Evolutionary conservation across 1,140 invertebrate genomes (phyloP).

Genomic region (Brachionus manjavacas): DNA sequence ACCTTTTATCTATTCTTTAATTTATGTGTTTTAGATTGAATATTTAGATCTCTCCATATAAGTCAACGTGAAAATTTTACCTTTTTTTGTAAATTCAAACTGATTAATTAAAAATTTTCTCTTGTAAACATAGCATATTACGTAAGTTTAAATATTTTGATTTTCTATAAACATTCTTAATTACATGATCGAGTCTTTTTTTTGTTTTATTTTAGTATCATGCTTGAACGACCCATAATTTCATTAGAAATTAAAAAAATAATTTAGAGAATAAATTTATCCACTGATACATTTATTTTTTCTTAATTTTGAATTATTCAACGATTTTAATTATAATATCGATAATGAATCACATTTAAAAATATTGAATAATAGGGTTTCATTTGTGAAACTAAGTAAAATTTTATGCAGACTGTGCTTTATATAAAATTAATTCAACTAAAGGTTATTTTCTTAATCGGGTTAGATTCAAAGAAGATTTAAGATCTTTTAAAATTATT

Average conservation of each 20-base stretch:
- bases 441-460: not conserved
- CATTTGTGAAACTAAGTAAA: not conserved
- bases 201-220: too few species aligned
- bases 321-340: not conserved
- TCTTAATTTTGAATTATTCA: not conserved
- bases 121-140: not conserved
- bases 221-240: too few species aligned
- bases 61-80: not conserved
- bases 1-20: not conserved
- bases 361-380: not conserved
- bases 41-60: not conserved
- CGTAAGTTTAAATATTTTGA: not conserved
- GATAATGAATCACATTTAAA: not conserved
- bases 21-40: not conserved
- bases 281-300: not conserved
- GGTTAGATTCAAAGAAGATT: too few species aligned
- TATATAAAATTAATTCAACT: too few species aligned
- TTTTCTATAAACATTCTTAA: not conserved
- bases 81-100: not conserved
- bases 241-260: too few species aligned
- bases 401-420: not conserved
- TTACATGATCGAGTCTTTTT: not conserved
- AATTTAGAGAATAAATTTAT: too few species aligned
- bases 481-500: too few species aligned
- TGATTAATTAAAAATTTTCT: not conserved